phyloP scores from a whole-genome alignment of 2,113 vertebrate species.

The Andinoacara biseriatus region DNA sequence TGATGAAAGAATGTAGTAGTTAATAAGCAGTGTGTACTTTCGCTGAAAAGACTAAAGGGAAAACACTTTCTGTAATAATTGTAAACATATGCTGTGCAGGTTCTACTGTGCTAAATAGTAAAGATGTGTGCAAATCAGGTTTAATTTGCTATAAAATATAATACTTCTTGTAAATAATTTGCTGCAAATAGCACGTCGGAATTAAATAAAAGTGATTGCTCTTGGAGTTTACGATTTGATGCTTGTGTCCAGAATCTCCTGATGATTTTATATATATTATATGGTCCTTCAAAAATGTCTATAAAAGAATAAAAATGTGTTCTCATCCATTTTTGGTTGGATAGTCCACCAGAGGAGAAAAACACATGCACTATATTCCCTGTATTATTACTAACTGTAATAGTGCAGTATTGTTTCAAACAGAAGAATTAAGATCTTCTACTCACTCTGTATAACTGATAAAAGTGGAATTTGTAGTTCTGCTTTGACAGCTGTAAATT shows the following conservation, averaged over 20 bases:
- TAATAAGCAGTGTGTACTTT: background rate
- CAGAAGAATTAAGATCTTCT: background rate
- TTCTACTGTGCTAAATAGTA: background rate
- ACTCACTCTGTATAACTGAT: background rate
- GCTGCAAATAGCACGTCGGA: background rate
- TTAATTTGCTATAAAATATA: background rate
- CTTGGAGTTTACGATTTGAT: background rate
- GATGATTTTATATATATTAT: background rate
- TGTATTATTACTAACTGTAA: background rate
- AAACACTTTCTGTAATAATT: background rate
- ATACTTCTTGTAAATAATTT: background rate
- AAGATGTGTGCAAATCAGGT: background rate
- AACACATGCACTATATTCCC: background rate
- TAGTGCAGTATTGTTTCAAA: background rate
- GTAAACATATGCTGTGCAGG: background rate
- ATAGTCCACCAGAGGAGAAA: background rate
- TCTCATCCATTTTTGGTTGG: background rate
- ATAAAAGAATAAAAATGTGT: background rate
- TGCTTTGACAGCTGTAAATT: background rate
- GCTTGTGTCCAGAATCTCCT: background rate
- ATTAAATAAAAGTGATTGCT: background rate
- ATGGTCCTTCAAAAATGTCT: background rate
- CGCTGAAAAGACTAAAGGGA: background rate
- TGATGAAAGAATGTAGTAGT: background rate
- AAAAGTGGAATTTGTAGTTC: background rate